Percentiles rank a stretch among this genome's conserved stretches.
Conservation (phyloP, 1,140 invertebrate species). For the Eupeodes corollae region DNA sequence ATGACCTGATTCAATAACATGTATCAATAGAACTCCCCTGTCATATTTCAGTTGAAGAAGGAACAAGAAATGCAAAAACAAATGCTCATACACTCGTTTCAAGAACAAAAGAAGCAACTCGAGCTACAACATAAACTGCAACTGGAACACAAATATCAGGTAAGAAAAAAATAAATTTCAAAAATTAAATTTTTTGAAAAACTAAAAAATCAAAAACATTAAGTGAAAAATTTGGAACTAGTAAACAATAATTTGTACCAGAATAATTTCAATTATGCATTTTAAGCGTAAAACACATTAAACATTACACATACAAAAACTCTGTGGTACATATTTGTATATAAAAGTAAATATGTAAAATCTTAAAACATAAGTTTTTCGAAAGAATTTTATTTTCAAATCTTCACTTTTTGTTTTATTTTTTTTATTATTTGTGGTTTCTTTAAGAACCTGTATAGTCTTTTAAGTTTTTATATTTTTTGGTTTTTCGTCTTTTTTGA, state of each 20-base stretch:
- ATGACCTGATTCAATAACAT: too few species aligned
- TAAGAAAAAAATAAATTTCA: conserved; percentile 36
- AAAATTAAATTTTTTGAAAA: neutral
- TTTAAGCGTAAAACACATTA: too few species aligned
- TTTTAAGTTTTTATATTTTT: neutral
- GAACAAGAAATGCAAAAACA: conserved; percentile 84
- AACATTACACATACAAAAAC: too few species aligned
- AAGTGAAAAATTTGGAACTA: neutral
- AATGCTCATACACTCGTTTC: conserved; percentile 75
- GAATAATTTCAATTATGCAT: too few species aligned
- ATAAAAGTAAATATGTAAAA: neutral
- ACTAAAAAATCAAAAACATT: neutral
- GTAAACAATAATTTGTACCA: too few species aligned
- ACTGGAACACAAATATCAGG: conserved; percentile 75
- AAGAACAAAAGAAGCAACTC: conserved; percentile 77
- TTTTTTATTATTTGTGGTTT: neutral
- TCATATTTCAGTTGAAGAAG: conserved; percentile 66
- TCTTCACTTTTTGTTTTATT: conserved; percentile 1
- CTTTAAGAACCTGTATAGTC: neutral
- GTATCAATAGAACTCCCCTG: too few species aligned
- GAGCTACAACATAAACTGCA: conserved; percentile 81
- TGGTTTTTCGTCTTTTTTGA: neutral
- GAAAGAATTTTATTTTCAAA: neutral
- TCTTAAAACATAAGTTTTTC: neutral
- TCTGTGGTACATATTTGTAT: too few species aligned